phyloP scores from a whole-genome alignment of 2,888 invertebrate genomes.

The Alsophila aescularia region DNA sequence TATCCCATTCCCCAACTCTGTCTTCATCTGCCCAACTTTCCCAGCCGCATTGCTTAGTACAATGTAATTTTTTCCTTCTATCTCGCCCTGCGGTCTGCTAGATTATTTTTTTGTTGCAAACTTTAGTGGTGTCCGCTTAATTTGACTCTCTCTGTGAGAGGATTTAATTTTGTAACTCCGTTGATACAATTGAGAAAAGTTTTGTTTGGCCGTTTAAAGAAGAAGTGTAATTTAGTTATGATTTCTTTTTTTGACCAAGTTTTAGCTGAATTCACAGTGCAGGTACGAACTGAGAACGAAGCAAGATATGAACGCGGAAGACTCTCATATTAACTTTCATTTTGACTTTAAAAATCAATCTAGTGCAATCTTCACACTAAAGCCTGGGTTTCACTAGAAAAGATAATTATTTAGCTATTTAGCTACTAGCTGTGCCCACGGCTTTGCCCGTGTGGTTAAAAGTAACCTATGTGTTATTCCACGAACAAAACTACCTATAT shows the following conservation, averaged over 20 bases:
- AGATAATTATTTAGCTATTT: too few relatives aligned
- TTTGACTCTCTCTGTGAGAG: slow-evolving; percentile 41
- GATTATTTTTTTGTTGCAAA: slow-evolving; percentile 47
- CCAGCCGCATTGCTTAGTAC: slow-evolving; percentile 63
- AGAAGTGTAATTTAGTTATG: slow-evolving; percentile 28
- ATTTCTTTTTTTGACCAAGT: slow-evolving; percentile 41
- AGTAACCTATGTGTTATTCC: too few relatives aligned
- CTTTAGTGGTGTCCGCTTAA: slow-evolving; percentile 45
- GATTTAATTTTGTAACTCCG: slow-evolving; percentile 44
- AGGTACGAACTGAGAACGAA: background rate
- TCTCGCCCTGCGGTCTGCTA: slow-evolving; percentile 43
- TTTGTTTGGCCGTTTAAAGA: slow-evolving; percentile 26
- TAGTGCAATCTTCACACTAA: too few relatives aligned
- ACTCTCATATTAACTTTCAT: too few relatives aligned
- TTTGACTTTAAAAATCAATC: too few relatives aligned
- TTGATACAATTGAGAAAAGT: slow-evolving; percentile 35
- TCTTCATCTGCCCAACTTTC: slow-evolving; percentile 58
- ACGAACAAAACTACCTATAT: too few relatives aligned
- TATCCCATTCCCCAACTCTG: slow-evolving; percentile 57
- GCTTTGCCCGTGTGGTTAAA: too few relatives aligned
- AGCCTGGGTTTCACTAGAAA: too few relatives aligned
- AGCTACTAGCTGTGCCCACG: too few relatives aligned
- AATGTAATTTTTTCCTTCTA: slow-evolving; percentile 57
- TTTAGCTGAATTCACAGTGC: too few relatives aligned
- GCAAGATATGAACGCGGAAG: too few relatives aligned